These are phyloP conservation scores for Oophaga pumilio DNA, from an alignment of 2,113 vertebrate genomes.

Conservation along the genomic window DNA sequence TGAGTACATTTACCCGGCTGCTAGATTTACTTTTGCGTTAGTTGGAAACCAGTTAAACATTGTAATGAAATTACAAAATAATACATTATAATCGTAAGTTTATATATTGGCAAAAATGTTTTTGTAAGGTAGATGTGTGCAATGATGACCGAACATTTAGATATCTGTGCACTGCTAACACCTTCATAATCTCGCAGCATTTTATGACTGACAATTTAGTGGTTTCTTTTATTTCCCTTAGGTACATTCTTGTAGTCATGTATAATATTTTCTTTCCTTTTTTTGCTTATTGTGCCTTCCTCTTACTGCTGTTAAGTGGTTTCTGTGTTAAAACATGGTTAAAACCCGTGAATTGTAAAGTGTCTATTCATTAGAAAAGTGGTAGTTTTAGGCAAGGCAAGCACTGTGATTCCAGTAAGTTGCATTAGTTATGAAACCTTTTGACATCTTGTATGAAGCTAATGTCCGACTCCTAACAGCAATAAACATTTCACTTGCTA, in stretches of 20 bases:
- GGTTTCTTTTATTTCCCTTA: not conserved
- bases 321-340: not conserved
- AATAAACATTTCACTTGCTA: too few relatives aligned
- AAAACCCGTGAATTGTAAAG: not conserved
- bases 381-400: not conserved
- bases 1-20: too few relatives aligned
- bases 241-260: not conserved
- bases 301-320: not conserved
- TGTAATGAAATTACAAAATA: not conserved
- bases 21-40: too few relatives aligned
- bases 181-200: not conserved
- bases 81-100: not conserved
- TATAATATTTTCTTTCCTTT: not conserved
- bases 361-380: not conserved
- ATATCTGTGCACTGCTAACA: not conserved
- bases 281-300: not conserved
- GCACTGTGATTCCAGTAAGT: not conserved
- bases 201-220: not conserved
- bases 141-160: not conserved
- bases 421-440: not conserved
- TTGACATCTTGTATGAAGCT: not conserved
- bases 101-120: not conserved
- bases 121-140: not conserved
- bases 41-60: not conserved
- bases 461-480: too few relatives aligned